These are phyloP conservation scores for Liodrosophila aerea DNA, from an alignment of 2,888 invertebrate species.

Conservation along the genomic window DNA sequence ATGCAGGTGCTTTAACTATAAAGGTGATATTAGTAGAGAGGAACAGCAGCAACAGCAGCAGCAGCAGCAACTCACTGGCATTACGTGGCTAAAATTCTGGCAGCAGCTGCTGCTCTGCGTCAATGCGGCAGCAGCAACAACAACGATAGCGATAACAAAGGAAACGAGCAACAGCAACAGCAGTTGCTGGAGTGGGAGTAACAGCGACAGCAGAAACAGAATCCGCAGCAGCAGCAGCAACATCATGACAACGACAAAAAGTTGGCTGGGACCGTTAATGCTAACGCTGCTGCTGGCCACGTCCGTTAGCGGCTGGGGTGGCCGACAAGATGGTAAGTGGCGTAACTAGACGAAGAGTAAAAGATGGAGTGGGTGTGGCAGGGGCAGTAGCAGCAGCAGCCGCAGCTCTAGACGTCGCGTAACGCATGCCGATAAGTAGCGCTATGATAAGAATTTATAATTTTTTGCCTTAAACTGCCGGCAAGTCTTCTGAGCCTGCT, in stretches of 20 bases:
- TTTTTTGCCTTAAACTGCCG: constrained; percentile 45
- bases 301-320: constrained; percentile 78
- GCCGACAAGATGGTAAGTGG: constrained; percentile 81
- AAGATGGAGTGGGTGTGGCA: not conserved
- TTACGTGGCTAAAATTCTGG: constrained; percentile 73
- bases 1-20: constrained; percentile 80
- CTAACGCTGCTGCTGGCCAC: constrained; percentile 75
- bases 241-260: constrained; percentile 65
- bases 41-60: constrained; percentile 45
- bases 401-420: constrained; percentile 35
- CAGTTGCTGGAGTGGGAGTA: constrained; percentile 3
- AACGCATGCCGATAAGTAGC: constrained; percentile 67
- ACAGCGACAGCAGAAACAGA: constrained; percentile 36
- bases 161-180: constrained; percentile 21
- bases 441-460: constrained; percentile 75
- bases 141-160: constrained; percentile 30
- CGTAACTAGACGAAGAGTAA: not conserved
- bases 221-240: constrained; percentile 29
- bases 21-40: constrained; percentile 78
- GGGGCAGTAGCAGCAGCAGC: not conserved
- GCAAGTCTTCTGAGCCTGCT: not conserved
- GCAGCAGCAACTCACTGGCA: constrained; percentile 61
- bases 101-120: constrained; percentile 55
- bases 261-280: constrained; percentile 68
- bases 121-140: constrained; percentile 50